Percentiles rank a stretch among this genome's conserved stretches.
phyloP scores from a whole-genome alignment of 2,888 invertebrate species.

The Dicranocentrus wangi region DNA sequence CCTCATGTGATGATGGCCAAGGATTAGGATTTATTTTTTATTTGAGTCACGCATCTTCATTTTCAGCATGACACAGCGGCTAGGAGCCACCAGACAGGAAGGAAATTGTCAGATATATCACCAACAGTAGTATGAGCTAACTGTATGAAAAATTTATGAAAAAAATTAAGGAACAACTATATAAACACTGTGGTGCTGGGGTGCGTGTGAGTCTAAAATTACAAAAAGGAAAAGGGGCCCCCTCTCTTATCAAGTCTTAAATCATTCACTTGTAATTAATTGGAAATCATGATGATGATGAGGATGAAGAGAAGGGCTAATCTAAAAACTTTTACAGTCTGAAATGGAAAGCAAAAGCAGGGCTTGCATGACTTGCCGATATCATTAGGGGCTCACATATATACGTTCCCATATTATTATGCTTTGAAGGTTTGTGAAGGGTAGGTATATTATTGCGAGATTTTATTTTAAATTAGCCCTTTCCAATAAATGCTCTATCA shows the following conservation, averaged over 20 bases:
- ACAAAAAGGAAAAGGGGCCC: constrained; percentile 4
- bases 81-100: constrained; percentile 59
- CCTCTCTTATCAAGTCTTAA: constrained; percentile 18
- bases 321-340: not conserved
- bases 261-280: constrained; percentile 59
- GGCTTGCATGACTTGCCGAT: not conserved
- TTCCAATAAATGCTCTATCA: constrained; percentile 49
- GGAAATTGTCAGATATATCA: constrained; percentile 62
- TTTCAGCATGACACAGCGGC: constrained; percentile 55
- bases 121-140: constrained; percentile 4
- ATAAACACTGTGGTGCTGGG: not conserved
- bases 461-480: constrained; percentile 5
- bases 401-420: not conserved
- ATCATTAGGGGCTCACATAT: constrained; percentile 22
- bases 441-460: too few species aligned
- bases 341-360: too few species aligned
- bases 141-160: too few species aligned
- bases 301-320: constrained; percentile 1
- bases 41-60: constrained; percentile 49
- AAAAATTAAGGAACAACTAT: too few species aligned
- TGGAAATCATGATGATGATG: constrained; percentile 28
- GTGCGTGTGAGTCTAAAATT: not conserved
- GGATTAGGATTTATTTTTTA: constrained; percentile 42
- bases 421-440: not conserved
- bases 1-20: constrained; percentile 26